These are phyloP conservation scores for Podarcis cretensis DNA, from an alignment of 2,113 vertebrate species.

Conservation along the genomic window DNA sequence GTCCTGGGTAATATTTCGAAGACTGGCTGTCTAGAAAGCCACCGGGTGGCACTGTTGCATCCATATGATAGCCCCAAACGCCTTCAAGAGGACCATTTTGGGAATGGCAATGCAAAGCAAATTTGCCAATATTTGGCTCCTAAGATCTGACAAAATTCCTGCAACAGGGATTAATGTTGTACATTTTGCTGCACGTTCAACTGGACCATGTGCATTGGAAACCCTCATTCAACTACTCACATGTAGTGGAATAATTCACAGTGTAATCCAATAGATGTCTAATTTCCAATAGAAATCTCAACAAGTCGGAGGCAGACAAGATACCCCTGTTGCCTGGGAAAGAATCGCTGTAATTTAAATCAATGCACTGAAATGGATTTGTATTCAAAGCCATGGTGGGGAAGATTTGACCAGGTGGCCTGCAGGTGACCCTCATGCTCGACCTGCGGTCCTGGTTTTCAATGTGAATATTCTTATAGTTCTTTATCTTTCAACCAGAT, in stretches of 20 bases:
- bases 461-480: no score
- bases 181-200: neutral
- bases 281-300: no score
- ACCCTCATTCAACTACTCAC: neutral
- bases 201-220: neutral
- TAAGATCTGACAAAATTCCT: neutral
- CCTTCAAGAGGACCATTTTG: neutral
- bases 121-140: neutral
- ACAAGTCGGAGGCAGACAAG: no score
- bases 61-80: constrained; percentile 36
- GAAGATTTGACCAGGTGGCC: no score
- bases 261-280: neutral
- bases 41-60: constrained; percentile 79
- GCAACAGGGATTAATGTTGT: neutral
- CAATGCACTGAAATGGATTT: no score
- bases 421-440: no score
- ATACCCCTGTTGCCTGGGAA: no score
- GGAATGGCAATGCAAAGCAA: neutral
- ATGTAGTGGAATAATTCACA: neutral
- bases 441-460: no score
- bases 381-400: no score
- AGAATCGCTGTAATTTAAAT: no score
- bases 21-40: constrained; percentile 46
- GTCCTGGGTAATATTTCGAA: neutral
- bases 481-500: no score